Conservation (phyloP, 1,140 invertebrate genomes). For the Penaeus chinensis region DNA sequence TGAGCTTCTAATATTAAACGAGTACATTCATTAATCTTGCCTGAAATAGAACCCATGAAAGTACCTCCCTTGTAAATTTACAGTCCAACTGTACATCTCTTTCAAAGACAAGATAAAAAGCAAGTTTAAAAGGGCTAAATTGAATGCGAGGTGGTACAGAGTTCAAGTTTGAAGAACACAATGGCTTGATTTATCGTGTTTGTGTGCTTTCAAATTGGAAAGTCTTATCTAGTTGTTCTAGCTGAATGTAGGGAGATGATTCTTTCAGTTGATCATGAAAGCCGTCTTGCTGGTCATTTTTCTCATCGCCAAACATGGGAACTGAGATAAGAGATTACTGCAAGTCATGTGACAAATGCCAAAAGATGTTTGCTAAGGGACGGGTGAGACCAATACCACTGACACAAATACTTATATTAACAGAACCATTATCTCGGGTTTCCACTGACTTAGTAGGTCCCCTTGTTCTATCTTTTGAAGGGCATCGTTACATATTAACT, state of each 20-base stretch:
- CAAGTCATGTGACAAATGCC: conserved; percentile 18
- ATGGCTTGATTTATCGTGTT: not conserved
- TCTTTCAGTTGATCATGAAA: not conserved
- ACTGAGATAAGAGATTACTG: conserved; percentile 4
- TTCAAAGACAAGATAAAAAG: too few relatives aligned
- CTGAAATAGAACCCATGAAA: not conserved
- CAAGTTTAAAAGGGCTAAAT: too few relatives aligned
- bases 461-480: conserved; percentile 4
- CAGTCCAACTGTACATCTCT: too few relatives aligned
- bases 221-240: not conserved
- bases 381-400: conserved; percentile 10
- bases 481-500: conserved; percentile 27
- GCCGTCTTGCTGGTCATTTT: not conserved
- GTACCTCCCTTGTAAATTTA: not conserved
- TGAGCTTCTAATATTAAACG: too few relatives aligned
- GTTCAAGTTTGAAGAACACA: not conserved
- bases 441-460: not conserved
- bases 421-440: not conserved
- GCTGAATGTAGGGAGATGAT: not conserved
- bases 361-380: conserved; percentile 4
- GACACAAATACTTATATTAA: not conserved
- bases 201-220: not conserved
- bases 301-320: not conserved
- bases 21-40: too few relatives aligned
- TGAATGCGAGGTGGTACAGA: not conserved